Conservation (phyloP, 2,113 vertebrate genomes). For the Nansenia antarctica region DNA sequence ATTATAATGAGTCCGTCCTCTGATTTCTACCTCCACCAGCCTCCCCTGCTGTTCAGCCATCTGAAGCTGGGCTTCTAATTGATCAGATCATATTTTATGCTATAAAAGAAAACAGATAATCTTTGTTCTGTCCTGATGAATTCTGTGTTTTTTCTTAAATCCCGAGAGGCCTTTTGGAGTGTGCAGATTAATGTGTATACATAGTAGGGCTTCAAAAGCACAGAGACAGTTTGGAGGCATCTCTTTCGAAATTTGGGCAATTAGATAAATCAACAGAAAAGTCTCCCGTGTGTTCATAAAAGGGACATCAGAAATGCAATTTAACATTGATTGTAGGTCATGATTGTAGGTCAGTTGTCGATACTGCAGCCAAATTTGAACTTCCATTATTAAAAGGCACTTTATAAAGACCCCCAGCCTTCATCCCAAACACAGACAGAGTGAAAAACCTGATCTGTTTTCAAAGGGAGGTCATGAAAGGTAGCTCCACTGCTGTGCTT, state of each 20-base stretch:
- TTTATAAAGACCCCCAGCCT: not conserved
- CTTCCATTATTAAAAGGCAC: not conserved
- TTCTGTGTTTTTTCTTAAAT: too few relatives aligned
- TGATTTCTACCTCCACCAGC: too few relatives aligned
- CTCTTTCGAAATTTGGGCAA: not conserved
- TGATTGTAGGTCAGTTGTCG: not conserved
- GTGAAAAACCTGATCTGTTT: not conserved
- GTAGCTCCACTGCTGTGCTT: conserved; percentile 23
- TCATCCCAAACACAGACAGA: not conserved
- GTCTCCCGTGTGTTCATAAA: too few relatives aligned
- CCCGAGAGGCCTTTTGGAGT: too few relatives aligned
- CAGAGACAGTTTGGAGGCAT: not conserved
- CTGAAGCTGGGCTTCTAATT: too few relatives aligned
- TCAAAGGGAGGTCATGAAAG: conserved; percentile 11
- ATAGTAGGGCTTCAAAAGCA: too few relatives aligned
- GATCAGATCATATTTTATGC: too few relatives aligned
- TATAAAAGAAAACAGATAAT: too few relatives aligned
- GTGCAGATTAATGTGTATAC: too few relatives aligned
- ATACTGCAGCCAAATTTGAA: not conserved
- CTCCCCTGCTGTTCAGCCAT: too few relatives aligned
- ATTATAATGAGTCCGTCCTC: too few relatives aligned
- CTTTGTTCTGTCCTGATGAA: too few relatives aligned
- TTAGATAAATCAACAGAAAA: not conserved
- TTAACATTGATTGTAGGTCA: not conserved
- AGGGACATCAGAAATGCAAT: not conserved